A percentile compares a stretch with the other conserved stretches of the same genome.
phyloP scores from a whole-genome alignment of 2,888 invertebrate species.

The Diloba caeruleocephala region DNA sequence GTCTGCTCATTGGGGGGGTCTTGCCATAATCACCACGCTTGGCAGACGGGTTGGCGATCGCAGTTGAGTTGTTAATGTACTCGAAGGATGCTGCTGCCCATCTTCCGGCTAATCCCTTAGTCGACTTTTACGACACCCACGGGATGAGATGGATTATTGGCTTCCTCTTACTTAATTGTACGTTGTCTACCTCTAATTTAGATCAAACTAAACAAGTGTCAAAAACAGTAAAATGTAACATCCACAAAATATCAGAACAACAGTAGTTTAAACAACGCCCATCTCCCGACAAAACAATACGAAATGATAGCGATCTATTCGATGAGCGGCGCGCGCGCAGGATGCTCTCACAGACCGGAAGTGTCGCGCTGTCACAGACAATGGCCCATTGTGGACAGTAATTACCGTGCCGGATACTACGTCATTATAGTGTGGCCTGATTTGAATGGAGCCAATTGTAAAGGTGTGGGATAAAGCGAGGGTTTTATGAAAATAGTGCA shows the following conservation, averaged over 20 bases:
- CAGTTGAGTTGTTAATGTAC: no score
- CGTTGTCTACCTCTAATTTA: background rate
- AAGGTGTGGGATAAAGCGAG: conserved; percentile 28
- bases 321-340: conserved; percentile 65
- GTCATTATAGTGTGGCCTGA: conserved; percentile 65
- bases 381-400: conserved; percentile 81
- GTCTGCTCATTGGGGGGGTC: no score
- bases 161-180: no score
- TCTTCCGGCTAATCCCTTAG: no score
- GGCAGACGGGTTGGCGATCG: no score
- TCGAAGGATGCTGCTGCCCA: no score
- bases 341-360: conserved; percentile 73
- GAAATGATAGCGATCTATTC: conserved; percentile 49
- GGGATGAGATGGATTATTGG: no score
- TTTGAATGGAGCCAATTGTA: conserved; percentile 50
- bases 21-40: no score
- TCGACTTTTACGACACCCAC: no score
- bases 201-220: conserved; percentile 1
- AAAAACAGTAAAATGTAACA: conserved; percentile 4
- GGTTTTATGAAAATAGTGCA: conserved; percentile 31
- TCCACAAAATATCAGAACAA: conserved; percentile 22
- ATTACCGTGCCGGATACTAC: conserved; percentile 71
- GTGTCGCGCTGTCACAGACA: conserved; percentile 76
- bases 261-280: conserved; percentile 46
- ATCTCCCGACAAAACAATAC: conserved; percentile 52